Conservation (phyloP, 2,888 invertebrate species). For the Molorchus minor region DNA sequence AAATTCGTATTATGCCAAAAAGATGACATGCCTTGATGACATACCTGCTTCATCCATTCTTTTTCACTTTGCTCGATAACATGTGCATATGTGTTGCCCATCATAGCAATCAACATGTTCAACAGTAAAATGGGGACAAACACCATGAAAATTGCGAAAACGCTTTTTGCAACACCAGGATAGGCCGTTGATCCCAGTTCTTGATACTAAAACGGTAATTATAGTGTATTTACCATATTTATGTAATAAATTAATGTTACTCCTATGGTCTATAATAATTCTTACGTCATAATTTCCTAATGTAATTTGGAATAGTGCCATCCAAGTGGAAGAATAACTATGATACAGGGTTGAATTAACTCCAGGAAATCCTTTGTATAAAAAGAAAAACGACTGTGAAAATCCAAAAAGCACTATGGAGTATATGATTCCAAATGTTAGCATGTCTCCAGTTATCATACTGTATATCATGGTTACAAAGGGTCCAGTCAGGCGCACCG, state of each 20-base stretch:
- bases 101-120: constrained; percentile 99
- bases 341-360: constrained; percentile 83
- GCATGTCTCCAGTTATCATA: constrained; percentile 99
- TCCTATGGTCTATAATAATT: constrained; percentile 44
- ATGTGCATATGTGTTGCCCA: constrained; percentile 99
- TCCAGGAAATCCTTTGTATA: constrained; percentile 90
- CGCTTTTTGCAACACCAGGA: constrained; percentile 90
- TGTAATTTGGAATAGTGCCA: constrained; percentile 97
- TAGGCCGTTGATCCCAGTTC: constrained; percentile 91
- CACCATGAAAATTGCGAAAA: constrained; percentile 98
- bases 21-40: not conserved
- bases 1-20: constrained; percentile 5
- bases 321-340: constrained; percentile 92
- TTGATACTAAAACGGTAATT: constrained; percentile 79
- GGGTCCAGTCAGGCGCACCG: constrained; percentile 93
- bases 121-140: constrained; percentile 95
- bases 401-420: constrained; percentile 94
- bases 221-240: too few species aligned
- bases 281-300: constrained; percentile 97
- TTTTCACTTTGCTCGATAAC: constrained; percentile 99
- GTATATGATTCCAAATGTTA: constrained; percentile 98
- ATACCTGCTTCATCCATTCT: constrained; percentile 95
- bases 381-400: constrained; percentile 93
- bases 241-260: too few species aligned
- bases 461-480: constrained; percentile 99